phyloP scores from a whole-genome alignment of 2,888 invertebrate species.

The Terebella lapidaria region DNA sequence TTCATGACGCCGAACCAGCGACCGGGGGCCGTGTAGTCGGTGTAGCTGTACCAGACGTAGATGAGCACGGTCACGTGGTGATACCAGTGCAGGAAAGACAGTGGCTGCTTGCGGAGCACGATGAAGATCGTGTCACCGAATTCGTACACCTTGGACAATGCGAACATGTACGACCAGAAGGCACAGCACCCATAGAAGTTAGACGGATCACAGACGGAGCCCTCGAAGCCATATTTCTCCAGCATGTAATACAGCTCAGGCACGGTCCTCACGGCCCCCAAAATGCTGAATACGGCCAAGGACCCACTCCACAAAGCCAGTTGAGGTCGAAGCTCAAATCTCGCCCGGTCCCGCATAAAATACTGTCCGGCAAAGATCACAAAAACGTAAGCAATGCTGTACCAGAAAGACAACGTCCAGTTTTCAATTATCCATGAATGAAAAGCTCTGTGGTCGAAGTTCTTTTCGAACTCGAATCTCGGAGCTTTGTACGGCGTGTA shows the following conservation, averaged over 20 bases:
- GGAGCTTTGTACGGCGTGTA: no score
- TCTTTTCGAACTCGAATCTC: constrained; percentile 76
- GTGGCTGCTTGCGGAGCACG: constrained; percentile 54
- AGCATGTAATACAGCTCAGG: constrained; percentile 88
- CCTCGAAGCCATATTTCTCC: constrained; percentile 83
- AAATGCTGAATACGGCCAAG: constrained; percentile 89
- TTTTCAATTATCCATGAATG: constrained; percentile 93
- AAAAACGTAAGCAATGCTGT: constrained; percentile 71
- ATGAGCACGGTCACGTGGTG: constrained; percentile 54
- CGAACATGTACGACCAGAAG: constrained; percentile 97
- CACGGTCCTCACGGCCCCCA: constrained; percentile 77
- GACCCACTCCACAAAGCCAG: constrained; percentile 88
- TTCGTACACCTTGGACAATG: constrained; percentile 91
- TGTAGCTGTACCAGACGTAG: constrained; percentile 55
- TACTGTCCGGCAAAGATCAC: constrained; percentile 89
- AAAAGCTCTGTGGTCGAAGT: constrained; percentile 83
- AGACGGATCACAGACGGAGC: constrained; percentile 79
- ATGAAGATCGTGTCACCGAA: constrained; percentile 62
- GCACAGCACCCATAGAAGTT: constrained; percentile 66
- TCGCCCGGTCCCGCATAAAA: constrained; percentile 85
- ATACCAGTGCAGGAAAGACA: constrained; percentile 59
- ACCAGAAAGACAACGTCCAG: constrained; percentile 91
- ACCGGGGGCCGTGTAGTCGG: constrained; percentile 47
- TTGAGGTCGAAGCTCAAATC: constrained; percentile 81
- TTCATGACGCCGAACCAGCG: constrained; percentile 57